Evolutionary conservation across 2,113 vertebrate species (phyloP).

Genomic region (Vulpes lagopus): DNA sequence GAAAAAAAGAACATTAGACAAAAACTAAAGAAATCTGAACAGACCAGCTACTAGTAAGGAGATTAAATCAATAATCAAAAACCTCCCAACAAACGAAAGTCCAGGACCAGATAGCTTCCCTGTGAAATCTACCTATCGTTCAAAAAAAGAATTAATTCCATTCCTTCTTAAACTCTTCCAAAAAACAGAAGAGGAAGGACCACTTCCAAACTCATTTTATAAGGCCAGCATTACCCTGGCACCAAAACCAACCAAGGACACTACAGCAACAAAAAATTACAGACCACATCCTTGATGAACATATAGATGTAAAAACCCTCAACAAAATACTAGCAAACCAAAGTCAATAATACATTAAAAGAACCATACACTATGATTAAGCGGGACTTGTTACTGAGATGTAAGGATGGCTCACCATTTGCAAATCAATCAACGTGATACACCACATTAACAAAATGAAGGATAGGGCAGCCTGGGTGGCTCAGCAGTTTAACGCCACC

Average conservation of each 20-base stretch:
- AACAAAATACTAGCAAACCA: neutral
- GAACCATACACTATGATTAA: neutral
- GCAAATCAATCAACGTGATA: neutral
- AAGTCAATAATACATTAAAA: neutral
- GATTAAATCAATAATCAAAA: neutral
- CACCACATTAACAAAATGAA: neutral
- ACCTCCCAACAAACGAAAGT: neutral
- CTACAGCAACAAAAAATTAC: neutral
- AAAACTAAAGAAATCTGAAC: neutral
- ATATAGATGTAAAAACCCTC: neutral
- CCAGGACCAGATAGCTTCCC: neutral
- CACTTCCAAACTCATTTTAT: neutral
- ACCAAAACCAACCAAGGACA: neutral
- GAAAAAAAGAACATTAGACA: neutral
- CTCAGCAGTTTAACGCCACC: no score
- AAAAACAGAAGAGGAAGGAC: neutral
- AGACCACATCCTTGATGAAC: neutral
- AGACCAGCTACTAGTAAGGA: neutral
- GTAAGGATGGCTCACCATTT: neutral
- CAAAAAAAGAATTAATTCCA: neutral
- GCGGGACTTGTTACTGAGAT: neutral
- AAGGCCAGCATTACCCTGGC: neutral
- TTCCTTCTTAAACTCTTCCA: neutral
- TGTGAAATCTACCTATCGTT: neutral
- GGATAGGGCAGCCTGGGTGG: no score